A percentile compares a stretch with the other conserved stretches of the same genome.
Conservation (phyloP, 2,888 invertebrate species). For the Chelonus formosanus region DNA sequence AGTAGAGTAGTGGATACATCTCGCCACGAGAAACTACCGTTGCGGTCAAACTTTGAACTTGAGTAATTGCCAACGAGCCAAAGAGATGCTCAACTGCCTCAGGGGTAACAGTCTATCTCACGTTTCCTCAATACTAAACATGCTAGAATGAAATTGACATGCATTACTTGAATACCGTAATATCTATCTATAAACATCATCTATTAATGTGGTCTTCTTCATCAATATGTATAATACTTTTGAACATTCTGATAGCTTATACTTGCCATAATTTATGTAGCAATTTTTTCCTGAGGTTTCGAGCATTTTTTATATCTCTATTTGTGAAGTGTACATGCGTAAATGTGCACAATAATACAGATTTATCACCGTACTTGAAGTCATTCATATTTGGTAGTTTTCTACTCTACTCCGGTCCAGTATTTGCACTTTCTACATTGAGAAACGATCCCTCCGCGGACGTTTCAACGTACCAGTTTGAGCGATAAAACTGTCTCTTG, state of each 20-base stretch:
- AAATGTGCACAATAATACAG: slow-evolving; percentile 31
- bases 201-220: too few species aligned
- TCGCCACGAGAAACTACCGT: slow-evolving; percentile 1
- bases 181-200: too few species aligned
- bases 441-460: slow-evolving; percentile 39
- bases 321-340: slow-evolving; percentile 1
- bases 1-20: too few species aligned
- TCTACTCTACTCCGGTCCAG: slow-evolving; percentile 12
- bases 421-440: slow-evolving; percentile 33
- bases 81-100: slow-evolving; percentile 14
- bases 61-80: slow-evolving; percentile 44
- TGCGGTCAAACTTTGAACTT: slow-evolving; percentile 44
- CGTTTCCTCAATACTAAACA: neutral
- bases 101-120: neutral
- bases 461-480: slow-evolving; percentile 33
- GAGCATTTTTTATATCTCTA: too few species aligned
- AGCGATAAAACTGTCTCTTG: slow-evolving; percentile 38
- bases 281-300: too few species aligned
- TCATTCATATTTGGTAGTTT: slow-evolving; percentile 38
- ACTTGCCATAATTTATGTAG: too few species aligned
- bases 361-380: slow-evolving; percentile 35
- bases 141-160: neutral
- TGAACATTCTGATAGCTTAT: too few species aligned
- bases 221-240: too few species aligned
- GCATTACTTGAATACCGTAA: neutral